Conservation (phyloP, 2,797 vertebrate genomes). For the Catamblyrhynchus diadema region DNA sequence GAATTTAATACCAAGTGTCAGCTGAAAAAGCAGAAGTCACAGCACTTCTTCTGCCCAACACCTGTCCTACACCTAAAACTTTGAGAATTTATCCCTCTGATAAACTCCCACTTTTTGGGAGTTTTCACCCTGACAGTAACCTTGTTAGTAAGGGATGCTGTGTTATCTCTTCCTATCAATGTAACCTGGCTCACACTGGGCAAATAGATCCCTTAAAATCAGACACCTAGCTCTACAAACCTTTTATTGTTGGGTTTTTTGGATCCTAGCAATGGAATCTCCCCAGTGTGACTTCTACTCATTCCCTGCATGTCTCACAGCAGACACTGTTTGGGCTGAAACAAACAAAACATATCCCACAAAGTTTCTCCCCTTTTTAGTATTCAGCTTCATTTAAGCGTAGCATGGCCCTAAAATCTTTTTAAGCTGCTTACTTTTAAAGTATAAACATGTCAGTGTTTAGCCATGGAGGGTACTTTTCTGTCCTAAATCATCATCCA, state of each 20-base stretch:
- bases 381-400: neutral
- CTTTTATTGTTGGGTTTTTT: neutral
- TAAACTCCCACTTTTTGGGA: constrained; percentile 15
- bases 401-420: neutral
- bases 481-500: neutral
- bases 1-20: neutral
- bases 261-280: neutral
- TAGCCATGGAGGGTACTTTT: neutral
- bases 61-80: constrained; percentile 68
- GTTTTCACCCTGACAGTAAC: constrained; percentile 64
- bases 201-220: neutral
- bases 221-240: neutral
- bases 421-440: constrained; percentile 3
- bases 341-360: neutral
- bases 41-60: constrained; percentile 62
- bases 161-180: neutral
- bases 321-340: neutral
- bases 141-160: neutral
- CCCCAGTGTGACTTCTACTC: neutral
- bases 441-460: neutral
- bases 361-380: neutral
- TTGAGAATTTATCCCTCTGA: constrained; percentile 72
- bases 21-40: constrained; percentile 50
- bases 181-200: neutral
- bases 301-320: neutral